Conservation (phyloP, 92 coral and sea anemone genomes). For the Porites lobata region DNA sequence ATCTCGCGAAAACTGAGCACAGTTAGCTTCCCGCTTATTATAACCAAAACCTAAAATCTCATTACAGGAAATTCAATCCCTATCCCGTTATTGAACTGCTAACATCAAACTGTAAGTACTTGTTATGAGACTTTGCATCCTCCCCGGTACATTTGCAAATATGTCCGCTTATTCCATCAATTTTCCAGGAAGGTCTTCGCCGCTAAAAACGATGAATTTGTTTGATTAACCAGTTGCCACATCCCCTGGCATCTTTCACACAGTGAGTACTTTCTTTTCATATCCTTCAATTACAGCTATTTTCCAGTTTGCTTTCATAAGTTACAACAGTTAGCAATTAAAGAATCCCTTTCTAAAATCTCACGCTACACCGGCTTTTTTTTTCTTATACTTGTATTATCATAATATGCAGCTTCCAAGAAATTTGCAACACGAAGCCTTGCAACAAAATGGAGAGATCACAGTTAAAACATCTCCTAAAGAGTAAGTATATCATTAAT, state of each 20-base stretch:
- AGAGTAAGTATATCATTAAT: too few species aligned
- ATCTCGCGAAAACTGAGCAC: neutral
- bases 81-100: too few species aligned
- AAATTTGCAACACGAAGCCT: too few species aligned
- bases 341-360: neutral
- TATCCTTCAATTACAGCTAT: neutral
- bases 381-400: constrained; percentile 1
- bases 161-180: neutral
- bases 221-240: neutral
- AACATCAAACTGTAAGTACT: too few species aligned
- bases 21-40: neutral
- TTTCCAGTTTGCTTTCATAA: neutral
- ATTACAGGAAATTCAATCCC: too few species aligned
- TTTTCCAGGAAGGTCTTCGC: neutral
- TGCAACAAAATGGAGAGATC: neutral
- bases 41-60: neutral
- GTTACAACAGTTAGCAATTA: neutral
- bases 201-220: neutral
- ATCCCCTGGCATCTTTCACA: too few species aligned
- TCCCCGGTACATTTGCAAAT: neutral
- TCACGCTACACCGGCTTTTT: neutral
- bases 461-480: constrained; percentile 2
- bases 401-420: neutral
- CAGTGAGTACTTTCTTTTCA: neutral
- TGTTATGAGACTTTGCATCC: constrained; percentile 1